Evolutionary conservation across 2,797 vertebrate genomes (phyloP), one percentile per base, ranked within the genome.

Genomic region (Vultur gryphus): DNA sequence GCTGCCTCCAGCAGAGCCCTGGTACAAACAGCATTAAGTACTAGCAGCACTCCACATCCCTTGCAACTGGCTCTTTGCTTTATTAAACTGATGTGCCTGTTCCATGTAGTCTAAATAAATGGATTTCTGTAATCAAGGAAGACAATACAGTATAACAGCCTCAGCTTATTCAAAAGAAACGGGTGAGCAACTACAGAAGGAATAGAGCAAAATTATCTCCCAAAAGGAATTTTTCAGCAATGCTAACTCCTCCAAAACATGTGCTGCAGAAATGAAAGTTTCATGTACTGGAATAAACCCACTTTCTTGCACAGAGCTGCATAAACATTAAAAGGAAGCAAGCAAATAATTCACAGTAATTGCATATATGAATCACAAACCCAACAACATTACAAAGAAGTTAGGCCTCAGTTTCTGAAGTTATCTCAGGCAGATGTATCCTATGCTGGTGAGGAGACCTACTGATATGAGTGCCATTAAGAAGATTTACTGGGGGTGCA

Each of bases 161-260:
- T 92, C 41, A 65, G 37, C 16, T 67, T 81, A 84, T 69, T 86
- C 64, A 75, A 87, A 87, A 80, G 65, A 92, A 89, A 62, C 64
- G 57, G 25, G 37, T 71, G 39, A 93, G 35, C 29, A 84, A n/a
- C 62, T 79, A 41, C 31, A 87, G 62, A 87, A 84, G 41, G 26
- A 90, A 75, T 10, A 77, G 55, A 89, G 62, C 8, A 85, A 77
- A 79, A 92, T n/a, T 0, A 37, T 43, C 75, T 78, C 49, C 54
- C 33, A 11, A 61, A 72, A 89, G 46, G 28, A 84, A 52, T 84
- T 77, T 90, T 91, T 92, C 72, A 86, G 77, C 61, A 90, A 28
- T n/a, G 31, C 33, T 65, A 84, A 89, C 29, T 78, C 37, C 48
- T 72, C 61, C 61, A 31, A 92, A 76, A 65, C 51, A 77, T 1